These are phyloP conservation scores for Polypedilum vanderplanki DNA, from an alignment of 1,140 invertebrate species.

Conservation along the genomic window DNA sequence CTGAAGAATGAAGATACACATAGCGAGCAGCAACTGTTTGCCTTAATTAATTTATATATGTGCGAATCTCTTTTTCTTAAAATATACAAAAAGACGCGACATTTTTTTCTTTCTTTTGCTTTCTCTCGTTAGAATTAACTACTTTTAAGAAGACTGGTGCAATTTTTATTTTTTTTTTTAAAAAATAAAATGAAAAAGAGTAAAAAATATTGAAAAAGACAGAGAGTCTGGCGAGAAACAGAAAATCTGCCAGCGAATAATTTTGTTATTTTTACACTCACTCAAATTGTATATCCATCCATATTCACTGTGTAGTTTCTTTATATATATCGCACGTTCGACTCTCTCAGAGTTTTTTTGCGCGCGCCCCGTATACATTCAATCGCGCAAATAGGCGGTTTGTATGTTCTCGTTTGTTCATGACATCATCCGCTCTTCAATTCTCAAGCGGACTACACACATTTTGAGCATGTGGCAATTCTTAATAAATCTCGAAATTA, in stretches of 20 bases:
- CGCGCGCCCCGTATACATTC: conserved; percentile 5
- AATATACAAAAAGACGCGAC: background rate
- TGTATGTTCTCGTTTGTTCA: background rate
- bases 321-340: background rate
- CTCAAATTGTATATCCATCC: background rate
- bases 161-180: background rate
- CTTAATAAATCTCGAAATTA: background rate
- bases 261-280: conserved; percentile 17
- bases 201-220: background rate
- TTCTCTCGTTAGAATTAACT: background rate
- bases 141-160: background rate
- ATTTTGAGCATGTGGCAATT: background rate
- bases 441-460: background rate
- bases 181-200: background rate
- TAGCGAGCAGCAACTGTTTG: background rate
- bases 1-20: background rate
- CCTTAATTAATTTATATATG: conserved; percentile 15
- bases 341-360: background rate
- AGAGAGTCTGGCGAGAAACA: background rate
- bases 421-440: background rate
- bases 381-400: no score
- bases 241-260: conserved; percentile 10
- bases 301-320: background rate
- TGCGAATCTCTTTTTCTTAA: background rate
- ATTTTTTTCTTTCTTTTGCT: background rate